Evolutionary conservation across 2,797 vertebrate genomes (phyloP).

Genomic region (Buphagus erythrorhynchus): DNA sequence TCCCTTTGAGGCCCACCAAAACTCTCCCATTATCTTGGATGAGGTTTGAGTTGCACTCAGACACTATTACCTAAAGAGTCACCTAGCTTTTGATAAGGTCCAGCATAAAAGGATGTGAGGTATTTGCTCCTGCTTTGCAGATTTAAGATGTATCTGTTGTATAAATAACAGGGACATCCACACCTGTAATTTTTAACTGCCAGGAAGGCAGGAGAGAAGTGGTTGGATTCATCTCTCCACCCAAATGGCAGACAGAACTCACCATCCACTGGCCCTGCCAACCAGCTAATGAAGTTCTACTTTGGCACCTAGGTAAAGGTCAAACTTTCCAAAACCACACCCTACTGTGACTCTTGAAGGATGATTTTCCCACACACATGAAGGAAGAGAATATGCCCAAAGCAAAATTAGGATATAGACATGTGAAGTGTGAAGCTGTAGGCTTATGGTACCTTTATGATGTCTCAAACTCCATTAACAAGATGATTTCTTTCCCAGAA

Average conservation of each 20-base stretch:
- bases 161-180: not conserved
- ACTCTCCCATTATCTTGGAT: not conserved
- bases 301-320: not conserved
- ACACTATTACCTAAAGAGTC: not conserved
- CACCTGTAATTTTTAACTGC: fast-evolving
- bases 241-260: not conserved
- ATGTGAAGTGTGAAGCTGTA: not conserved
- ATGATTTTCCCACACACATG: not conserved
- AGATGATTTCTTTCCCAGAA: not conserved
- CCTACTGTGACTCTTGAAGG: not conserved
- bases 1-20: not conserved
- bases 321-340: not conserved
- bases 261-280: not conserved
- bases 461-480: not conserved
- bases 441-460: not conserved
- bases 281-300: not conserved
- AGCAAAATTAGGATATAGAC: not conserved
- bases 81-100: not conserved
- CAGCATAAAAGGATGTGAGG: not conserved
- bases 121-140: not conserved
- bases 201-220: not conserved
- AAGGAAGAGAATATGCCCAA: not conserved
- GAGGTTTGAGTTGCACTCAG: not conserved
- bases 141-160: not conserved
- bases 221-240: not conserved